Conservation (phyloP, 64 coral and sea anemone genomes). For the Actinia tenebrosa region DNA sequence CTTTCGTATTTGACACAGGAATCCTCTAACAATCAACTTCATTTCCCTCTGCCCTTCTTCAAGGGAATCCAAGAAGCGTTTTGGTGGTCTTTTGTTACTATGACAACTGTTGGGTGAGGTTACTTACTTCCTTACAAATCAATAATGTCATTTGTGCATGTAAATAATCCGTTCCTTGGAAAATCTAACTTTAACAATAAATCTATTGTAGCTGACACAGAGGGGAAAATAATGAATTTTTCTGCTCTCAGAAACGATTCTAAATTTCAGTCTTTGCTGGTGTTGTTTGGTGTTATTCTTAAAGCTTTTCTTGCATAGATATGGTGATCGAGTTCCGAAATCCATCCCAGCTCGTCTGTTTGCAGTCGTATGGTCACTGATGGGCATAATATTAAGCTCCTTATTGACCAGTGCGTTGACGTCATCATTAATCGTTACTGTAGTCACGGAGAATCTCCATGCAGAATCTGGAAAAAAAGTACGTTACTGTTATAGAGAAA, state of each 20-base stretch:
- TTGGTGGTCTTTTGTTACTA: slow-evolving; percentile 55
- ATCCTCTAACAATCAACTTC: not conserved
- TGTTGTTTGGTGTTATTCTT: too few species aligned
- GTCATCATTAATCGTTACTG: slow-evolving; percentile 31
- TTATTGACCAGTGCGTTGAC: slow-evolving; percentile 67
- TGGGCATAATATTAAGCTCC: slow-evolving; percentile 68
- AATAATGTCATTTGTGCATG: too few species aligned
- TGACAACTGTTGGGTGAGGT: slow-evolving; percentile 51
- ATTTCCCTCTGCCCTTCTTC: slow-evolving; percentile 36
- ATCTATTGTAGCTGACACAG: too few species aligned
- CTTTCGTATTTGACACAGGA: not conserved
- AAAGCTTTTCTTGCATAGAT: slow-evolving; percentile 21
- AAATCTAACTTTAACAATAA: too few species aligned
- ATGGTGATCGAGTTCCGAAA: slow-evolving; percentile 90
- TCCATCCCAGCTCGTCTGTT: slow-evolving; percentile 59
- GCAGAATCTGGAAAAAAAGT: not conserved
- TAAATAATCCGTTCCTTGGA: too few species aligned
- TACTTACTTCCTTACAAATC: not conserved
- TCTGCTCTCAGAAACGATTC: too few species aligned
- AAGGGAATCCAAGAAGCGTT: slow-evolving; percentile 27
- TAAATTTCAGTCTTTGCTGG: too few species aligned
- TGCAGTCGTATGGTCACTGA: slow-evolving; percentile 76
- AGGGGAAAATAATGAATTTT: too few species aligned
- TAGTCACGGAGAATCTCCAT: not conserved
- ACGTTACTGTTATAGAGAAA: not conserved